phyloP scores from a whole-genome alignment of 1,140 invertebrate species.

The Phymastichus coffea region DNA sequence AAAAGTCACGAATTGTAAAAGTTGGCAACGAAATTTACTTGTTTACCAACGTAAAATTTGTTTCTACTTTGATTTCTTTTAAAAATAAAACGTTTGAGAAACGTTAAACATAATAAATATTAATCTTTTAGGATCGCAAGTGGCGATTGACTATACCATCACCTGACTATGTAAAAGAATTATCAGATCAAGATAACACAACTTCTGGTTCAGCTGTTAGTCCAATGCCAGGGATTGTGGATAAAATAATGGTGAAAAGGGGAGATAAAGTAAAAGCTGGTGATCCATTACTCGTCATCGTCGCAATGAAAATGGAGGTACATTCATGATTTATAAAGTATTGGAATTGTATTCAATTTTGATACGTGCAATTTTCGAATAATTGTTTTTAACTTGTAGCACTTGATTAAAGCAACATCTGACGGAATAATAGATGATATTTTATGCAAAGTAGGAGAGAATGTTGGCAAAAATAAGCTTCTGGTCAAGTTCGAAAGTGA shows the following conservation, averaged over 20 bases:
- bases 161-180: constrained; percentile 57
- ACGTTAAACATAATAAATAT: not conserved
- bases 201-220: constrained; percentile 65
- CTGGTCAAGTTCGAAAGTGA: constrained; percentile 58
- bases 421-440: constrained; percentile 76
- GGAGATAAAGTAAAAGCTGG: constrained; percentile 80
- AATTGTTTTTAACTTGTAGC: constrained; percentile 56
- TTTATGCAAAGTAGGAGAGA: constrained; percentile 75
- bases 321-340: not conserved
- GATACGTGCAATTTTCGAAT: constrained; percentile 7
- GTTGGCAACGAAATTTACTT: constrained; percentile 57
- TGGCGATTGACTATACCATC: constrained; percentile 53
- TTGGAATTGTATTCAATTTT: not conserved
- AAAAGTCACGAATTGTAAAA: constrained; percentile 56
- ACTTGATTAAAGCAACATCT: constrained; percentile 79
- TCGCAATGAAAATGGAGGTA: constrained; percentile 99
- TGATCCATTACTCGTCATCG: constrained; percentile 85
- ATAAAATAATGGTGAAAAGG: constrained; percentile 81
- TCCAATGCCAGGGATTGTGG: constrained; percentile 95
- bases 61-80: constrained; percentile 7
- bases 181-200: constrained; percentile 35
- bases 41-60: constrained; percentile 60
- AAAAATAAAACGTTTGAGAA: not conserved
- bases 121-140: constrained; percentile 56
- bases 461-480: constrained; percentile 74